A percentile compares a stretch with the other conserved stretches of the same genome.
These are phyloP conservation scores for Mungos mungo DNA, from an alignment of 2,113 vertebrate species.

Conservation along the genomic window DNA sequence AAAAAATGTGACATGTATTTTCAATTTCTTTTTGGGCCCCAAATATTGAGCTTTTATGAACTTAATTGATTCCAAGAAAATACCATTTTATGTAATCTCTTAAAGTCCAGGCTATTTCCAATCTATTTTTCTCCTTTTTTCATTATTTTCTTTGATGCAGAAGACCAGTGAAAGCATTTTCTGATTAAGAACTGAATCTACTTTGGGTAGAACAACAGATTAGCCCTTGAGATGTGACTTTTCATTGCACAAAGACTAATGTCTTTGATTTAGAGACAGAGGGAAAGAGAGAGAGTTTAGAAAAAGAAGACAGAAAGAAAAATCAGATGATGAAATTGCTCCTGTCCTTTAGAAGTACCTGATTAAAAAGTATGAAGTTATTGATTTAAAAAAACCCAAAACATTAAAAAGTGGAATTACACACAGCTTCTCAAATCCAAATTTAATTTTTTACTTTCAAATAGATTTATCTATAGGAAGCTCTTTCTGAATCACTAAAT, in stretches of 20 bases:
- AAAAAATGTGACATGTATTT: not conserved
- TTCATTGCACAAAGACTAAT: not conserved
- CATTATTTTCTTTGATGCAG: not conserved
- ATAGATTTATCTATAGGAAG: not conserved
- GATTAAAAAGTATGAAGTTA: not conserved
- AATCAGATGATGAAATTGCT: not conserved
- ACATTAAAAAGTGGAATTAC: not conserved
- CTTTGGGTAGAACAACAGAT: not conserved
- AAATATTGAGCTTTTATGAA: not conserved
- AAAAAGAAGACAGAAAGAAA: not conserved
- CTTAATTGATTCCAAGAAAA: not conserved
- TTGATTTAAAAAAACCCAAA: not conserved
- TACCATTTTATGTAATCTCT: not conserved
- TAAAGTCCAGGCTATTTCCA: not conserved
- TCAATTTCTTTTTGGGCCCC: not conserved
- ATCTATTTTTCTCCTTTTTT: not conserved
- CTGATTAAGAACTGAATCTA: not conserved
- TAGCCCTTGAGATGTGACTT: not conserved
- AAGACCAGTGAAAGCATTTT: not conserved
- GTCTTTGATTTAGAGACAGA: not conserved
- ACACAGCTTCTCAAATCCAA: not conserved
- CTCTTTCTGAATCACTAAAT: not conserved
- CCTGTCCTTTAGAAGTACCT: not conserved
- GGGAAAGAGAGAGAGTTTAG: accelerated
- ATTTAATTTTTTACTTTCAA: not conserved